A percentile compares a stretch with the other conserved stretches of the same genome.
These are phyloP conservation scores for Nymphalis io DNA, from an alignment of 1,140 invertebrate genomes.

Conservation along the genomic window DNA sequence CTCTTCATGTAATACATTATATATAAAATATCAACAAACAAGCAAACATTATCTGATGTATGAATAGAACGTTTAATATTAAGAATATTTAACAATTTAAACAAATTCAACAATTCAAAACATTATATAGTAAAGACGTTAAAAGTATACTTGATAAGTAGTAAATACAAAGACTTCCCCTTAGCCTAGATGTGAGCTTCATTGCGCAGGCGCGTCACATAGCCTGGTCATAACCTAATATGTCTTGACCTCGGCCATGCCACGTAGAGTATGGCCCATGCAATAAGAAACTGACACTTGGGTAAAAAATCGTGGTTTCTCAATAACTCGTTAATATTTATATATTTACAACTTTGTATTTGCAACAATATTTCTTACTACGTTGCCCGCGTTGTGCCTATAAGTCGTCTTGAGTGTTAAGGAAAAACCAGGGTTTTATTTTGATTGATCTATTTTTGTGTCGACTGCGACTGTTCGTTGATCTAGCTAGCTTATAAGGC, in stretches of 20 bases:
- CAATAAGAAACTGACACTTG: slow-evolving; percentile 28
- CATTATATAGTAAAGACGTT: background rate
- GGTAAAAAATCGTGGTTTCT: slow-evolving; percentile 23
- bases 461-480: too few species aligned
- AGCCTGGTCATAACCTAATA: slow-evolving; percentile 37
- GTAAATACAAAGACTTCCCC: background rate
- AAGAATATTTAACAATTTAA: background rate
- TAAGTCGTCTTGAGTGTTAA: too few species aligned
- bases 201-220: slow-evolving; percentile 39
- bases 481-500: too few species aligned
- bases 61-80: too few species aligned
- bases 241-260: slow-evolving; percentile 36
- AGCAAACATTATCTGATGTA: too few species aligned
- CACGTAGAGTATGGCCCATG: background rate
- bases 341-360: background rate
- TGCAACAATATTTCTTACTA: background rate
- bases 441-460: too few species aligned
- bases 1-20: too few species aligned
- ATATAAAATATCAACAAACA: too few species aligned
- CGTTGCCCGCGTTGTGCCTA: background rate
- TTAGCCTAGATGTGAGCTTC: slow-evolving; percentile 23
- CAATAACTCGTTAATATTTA: slow-evolving; percentile 34
- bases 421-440: too few species aligned
- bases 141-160: background rate
- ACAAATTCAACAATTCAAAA: background rate